Percentiles rank a stretch among this genome's conserved stretches.
Conservation (phyloP, 2,888 invertebrate species). For the Lasioglossum figueresi region DNA sequence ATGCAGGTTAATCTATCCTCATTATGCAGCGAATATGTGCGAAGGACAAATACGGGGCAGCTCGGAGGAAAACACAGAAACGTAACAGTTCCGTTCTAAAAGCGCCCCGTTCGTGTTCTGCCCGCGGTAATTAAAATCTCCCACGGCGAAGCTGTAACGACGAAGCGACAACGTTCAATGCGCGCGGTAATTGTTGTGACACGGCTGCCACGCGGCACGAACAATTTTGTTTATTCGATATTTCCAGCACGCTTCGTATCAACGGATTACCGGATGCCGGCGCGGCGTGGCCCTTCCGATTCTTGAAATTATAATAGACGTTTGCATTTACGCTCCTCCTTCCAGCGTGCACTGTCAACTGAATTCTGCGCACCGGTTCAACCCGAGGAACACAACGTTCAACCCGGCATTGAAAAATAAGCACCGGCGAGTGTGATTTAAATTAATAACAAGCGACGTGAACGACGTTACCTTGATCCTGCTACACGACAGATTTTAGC, state of each 20-base stretch:
- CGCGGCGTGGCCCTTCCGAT: background rate
- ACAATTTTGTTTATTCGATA: slow-evolving; percentile 56
- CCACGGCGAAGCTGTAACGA: slow-evolving; percentile 41
- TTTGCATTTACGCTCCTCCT: slow-evolving; percentile 2
- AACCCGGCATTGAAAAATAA: background rate
- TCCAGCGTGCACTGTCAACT: background rate
- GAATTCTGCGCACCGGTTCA: background rate
- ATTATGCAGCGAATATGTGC: slow-evolving; percentile 29
- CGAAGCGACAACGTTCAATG: slow-evolving; percentile 41
- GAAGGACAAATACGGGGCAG: slow-evolving; percentile 12
- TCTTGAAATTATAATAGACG: slow-evolving; percentile 21
- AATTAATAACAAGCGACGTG: background rate
- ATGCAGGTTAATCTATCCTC: slow-evolving; percentile 8
- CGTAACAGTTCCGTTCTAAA: slow-evolving; percentile 26
- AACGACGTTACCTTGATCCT: background rate
- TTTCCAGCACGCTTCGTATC: slow-evolving; percentile 16
- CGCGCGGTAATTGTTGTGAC: slow-evolving; percentile 46
- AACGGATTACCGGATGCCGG: slow-evolving; percentile 15
- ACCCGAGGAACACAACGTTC: background rate
- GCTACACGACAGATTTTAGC: background rate
- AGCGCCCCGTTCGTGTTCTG: background rate
- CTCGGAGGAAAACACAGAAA: slow-evolving; percentile 21
- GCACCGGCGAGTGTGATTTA: background rate
- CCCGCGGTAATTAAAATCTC: slow-evolving; percentile 55
- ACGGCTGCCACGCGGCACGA: slow-evolving; percentile 14